Percentiles rank a stretch among this genome's conserved stretches.
Conservation (phyloP, 1,140 invertebrate species). For the Caenorhabditis briggsae region DNA sequence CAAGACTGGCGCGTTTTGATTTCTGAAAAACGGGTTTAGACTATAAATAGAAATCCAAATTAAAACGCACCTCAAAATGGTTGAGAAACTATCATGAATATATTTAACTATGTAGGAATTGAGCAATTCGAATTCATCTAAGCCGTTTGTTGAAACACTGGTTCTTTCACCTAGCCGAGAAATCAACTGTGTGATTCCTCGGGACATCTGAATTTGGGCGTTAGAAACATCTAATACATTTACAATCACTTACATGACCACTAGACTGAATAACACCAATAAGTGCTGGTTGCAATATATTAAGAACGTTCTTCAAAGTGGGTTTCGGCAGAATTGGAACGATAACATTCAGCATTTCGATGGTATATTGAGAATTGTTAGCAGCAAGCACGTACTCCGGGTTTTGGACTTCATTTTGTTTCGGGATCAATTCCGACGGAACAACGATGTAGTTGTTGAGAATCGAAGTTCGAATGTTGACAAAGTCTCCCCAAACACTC, state of each 20-base stretch:
- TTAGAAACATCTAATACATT: too few species aligned
- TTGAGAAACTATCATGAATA: constrained; percentile 34
- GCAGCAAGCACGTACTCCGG: constrained; percentile 3
- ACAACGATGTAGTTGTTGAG: constrained; percentile 68
- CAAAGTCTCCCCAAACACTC: constrained; percentile 71
- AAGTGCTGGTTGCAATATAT: constrained; percentile 66
- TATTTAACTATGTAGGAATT: constrained; percentile 47
- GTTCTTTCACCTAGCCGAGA: constrained; percentile 69
- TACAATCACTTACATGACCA: too few species aligned
- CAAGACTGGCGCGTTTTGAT: background rate
- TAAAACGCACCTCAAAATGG: constrained; percentile 36
- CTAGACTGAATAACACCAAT: too few species aligned
- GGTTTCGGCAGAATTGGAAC: constrained; percentile 60
- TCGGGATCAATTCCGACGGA: constrained; percentile 53
- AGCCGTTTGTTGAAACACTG: constrained; percentile 54
- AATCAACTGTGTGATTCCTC: constrained; percentile 66
- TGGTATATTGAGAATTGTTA: constrained; percentile 41
- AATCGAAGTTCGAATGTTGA: constrained; percentile 58
- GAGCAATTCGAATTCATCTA: constrained; percentile 43
- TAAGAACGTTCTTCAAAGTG: constrained; percentile 64
- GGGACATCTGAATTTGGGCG: constrained; percentile 36
- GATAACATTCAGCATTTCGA: constrained; percentile 47
- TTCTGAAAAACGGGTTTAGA: constrained; percentile 14
- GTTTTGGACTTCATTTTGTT: constrained; percentile 40
- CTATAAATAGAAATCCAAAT: background rate